phyloP scores from a whole-genome alignment of 2,797 vertebrate genomes.

The Neosalanx taihuensis region DNA sequence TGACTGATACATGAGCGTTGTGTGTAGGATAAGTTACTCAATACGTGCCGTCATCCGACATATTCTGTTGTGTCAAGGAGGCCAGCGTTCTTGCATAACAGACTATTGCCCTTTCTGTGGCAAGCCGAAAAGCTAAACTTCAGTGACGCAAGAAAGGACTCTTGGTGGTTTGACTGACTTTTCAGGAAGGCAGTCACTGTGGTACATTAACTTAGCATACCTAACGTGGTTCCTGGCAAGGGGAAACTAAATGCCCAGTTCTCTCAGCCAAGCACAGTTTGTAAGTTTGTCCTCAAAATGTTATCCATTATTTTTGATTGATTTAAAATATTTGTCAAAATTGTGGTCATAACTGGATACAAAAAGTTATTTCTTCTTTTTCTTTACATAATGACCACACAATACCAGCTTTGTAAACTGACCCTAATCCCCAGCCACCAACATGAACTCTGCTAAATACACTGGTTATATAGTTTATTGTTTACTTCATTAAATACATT shows the following conservation, averaged over 20 bases:
- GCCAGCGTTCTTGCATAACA: slow-evolving; percentile 21
- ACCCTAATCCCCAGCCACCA: neutral
- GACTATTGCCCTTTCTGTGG: slow-evolving; percentile 1
- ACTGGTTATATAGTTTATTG: neutral
- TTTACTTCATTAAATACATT: too few relatives aligned
- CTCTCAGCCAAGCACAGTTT: too few relatives aligned
- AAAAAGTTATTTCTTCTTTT: neutral
- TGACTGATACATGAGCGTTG: slow-evolving; percentile 33
- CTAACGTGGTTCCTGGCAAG: slow-evolving; percentile 10
- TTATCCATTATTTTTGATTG: too few relatives aligned
- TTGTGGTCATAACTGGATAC: neutral
- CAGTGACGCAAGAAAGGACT: neutral
- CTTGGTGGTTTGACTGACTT: slow-evolving; percentile 11
- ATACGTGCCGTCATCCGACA: slow-evolving; percentile 33
- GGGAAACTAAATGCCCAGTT: too few relatives aligned
- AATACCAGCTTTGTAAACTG: neutral
- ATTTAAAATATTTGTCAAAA: too few relatives aligned
- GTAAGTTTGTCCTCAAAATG: too few relatives aligned
- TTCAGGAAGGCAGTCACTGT: slow-evolving; percentile 8
- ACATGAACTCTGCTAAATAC: neutral
- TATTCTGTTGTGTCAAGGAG: slow-evolving; percentile 55
- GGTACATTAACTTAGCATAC: slow-evolving; percentile 22
- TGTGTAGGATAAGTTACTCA: slow-evolving; percentile 42
- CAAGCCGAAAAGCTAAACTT: slow-evolving; percentile 27
- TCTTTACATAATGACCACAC: neutral